A percentile compares a stretch with the other conserved stretches of the same genome.
These are phyloP conservation scores for Urophycis tenuis DNA, from an alignment of 2,797 vertebrate genomes.

Conservation along the genomic window DNA sequence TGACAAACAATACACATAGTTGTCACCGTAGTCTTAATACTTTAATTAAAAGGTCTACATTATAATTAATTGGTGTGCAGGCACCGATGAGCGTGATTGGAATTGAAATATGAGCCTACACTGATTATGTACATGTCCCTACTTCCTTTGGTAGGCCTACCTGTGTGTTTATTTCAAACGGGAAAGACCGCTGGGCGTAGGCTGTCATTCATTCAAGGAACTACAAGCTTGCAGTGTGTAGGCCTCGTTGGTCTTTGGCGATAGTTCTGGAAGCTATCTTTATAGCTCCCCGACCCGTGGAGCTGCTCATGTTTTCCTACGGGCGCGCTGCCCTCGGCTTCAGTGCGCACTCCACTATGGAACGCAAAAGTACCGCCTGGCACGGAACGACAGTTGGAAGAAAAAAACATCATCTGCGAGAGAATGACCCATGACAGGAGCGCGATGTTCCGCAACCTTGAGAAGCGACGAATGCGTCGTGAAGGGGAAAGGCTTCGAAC, in stretches of 20 bases:
- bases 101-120: not conserved
- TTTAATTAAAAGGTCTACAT: not conserved
- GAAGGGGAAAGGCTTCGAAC: slow-evolving; percentile 63
- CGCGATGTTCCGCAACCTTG: slow-evolving; percentile 54
- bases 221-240: not conserved
- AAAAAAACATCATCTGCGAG: slow-evolving; percentile 26
- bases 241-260: slow-evolving; percentile 54
- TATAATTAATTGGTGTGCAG: not conserved
- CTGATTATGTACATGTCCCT: not conserved
- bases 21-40: not conserved
- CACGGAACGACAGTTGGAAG: slow-evolving; percentile 52
- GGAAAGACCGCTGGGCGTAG: not conserved
- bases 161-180: not conserved
- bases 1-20: not conserved
- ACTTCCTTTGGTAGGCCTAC: not conserved
- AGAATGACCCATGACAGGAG: slow-evolving; percentile 62
- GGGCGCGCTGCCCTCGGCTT: slow-evolving; percentile 50
- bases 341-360: slow-evolving; percentile 67
- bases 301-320: slow-evolving; percentile 54
- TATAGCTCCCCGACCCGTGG: slow-evolving; percentile 41
- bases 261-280: slow-evolving; percentile 67
- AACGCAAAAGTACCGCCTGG: slow-evolving; percentile 57
- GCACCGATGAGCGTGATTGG: not conserved
- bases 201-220: not conserved
- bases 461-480: slow-evolving; percentile 65